Percentiles rank a stretch among this genome's conserved stretches.
phyloP scores from a whole-genome alignment of 1,140 invertebrate genomes.

The Drosophila sp. region DNA sequence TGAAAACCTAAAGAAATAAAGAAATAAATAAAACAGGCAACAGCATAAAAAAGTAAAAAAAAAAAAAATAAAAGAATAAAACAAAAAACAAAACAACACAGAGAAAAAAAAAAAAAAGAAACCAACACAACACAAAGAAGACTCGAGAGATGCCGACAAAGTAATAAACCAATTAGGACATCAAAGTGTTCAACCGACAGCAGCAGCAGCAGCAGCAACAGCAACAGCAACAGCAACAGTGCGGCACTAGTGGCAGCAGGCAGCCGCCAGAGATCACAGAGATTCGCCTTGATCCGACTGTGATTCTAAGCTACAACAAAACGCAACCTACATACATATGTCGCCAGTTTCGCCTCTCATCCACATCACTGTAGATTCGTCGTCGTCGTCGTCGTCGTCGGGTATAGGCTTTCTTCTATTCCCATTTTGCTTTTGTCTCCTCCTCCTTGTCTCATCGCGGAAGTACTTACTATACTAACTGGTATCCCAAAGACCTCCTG shows the following conservation, averaged over 20 bases:
- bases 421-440: neutral
- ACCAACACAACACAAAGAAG: slow-evolving; percentile 58
- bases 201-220: slow-evolving; percentile 44
- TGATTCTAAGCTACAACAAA: slow-evolving; percentile 70
- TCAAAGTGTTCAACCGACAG: slow-evolving; percentile 81
- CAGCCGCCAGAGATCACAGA: slow-evolving; percentile 66
- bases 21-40: slow-evolving; percentile 80
- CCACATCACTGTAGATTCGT: neutral
- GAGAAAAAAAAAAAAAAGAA: slow-evolving; percentile 35
- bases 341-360: slow-evolving; percentile 39
- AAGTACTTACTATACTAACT: slow-evolving; percentile 9
- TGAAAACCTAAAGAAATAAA: slow-evolving; percentile 75
- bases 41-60: slow-evolving; percentile 66
- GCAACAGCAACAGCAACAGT: slow-evolving; percentile 13
- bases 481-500: neutral
- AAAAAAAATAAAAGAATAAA: slow-evolving; percentile 45
- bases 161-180: slow-evolving; percentile 81
- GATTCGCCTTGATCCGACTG: slow-evolving; percentile 77
- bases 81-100: slow-evolving; percentile 24
- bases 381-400: too few relatives aligned
- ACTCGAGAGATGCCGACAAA: slow-evolving; percentile 79
- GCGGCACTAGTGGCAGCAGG: slow-evolving; percentile 27
- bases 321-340: slow-evolving; percentile 78
- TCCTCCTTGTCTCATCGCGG: neutral
- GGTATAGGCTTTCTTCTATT: neutral